Conservation (phyloP, 1,140 invertebrate genomes). For the Calliphora vicina region DNA sequence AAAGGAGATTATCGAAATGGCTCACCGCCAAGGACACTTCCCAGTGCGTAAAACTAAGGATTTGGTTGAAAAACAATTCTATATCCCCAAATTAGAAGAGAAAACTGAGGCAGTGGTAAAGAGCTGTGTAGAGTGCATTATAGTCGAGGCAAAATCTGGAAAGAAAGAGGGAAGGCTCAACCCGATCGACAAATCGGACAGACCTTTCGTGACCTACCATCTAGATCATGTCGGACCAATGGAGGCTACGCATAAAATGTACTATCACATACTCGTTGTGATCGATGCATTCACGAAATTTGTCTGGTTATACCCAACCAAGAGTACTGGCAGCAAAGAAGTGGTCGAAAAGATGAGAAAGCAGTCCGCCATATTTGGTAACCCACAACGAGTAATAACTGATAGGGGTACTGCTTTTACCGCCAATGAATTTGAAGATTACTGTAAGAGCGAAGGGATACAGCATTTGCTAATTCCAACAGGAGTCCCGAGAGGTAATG, state of each 20-base stretch:
- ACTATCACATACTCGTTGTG: conserved; percentile 59
- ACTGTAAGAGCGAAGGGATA: conserved; percentile 40
- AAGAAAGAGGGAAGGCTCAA: not conserved
- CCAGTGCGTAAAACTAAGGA: not conserved
- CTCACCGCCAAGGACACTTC: conserved; percentile 9
- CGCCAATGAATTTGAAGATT: conserved; percentile 33
- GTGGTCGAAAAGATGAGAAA: not conserved
- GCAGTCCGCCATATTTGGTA: conserved; percentile 41
- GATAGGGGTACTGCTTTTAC: conserved; percentile 61
- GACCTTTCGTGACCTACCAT: not conserved
- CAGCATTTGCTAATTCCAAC: conserved; percentile 45
- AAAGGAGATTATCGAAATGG: conserved; percentile 3
- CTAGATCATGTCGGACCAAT: conserved; percentile 51
- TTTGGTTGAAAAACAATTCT: not conserved
- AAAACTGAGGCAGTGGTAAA: not conserved
- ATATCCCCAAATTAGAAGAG: conserved; percentile 21
- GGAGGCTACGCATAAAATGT: conserved; percentile 53
- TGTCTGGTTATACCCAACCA: too few relatives aligned
- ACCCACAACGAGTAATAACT: conserved; percentile 52
- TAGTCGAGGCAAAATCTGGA: not conserved
- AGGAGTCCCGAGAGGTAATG: conserved; percentile 45
- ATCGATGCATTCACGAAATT: conserved; percentile 53
- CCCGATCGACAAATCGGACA: not conserved
- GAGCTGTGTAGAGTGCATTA: not conserved
- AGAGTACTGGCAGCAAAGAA: conserved; percentile 51